These are phyloP conservation scores for Gasterosteus aculeatus DNA, from an alignment of 2,113 vertebrate species.

Conservation along the genomic window DNA sequence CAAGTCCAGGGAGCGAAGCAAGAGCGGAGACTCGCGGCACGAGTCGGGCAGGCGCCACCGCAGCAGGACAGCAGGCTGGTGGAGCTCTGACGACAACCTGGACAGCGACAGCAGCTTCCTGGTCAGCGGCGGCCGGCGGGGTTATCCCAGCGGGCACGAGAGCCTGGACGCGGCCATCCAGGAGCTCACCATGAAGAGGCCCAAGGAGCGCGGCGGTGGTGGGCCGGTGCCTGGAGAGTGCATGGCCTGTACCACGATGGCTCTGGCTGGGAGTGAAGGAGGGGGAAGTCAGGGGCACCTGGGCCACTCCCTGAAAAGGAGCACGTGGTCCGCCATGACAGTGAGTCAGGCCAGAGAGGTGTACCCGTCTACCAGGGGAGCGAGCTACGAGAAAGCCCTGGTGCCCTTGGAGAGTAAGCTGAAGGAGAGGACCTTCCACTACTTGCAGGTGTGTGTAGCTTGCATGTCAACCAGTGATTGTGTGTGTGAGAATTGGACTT, in stretches of 20 bases:
- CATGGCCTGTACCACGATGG: conserved; percentile 93
- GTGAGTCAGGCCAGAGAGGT: conserved; percentile 97
- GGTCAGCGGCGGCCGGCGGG: conserved; percentile 80
- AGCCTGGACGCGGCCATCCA: conserved; percentile 95
- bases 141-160: conserved; percentile 87
- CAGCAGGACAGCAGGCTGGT: conserved; percentile 94
- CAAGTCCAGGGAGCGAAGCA: conserved; percentile 91
- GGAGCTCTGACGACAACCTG: conserved; percentile 99
- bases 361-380: conserved; percentile 84
- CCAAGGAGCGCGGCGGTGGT: conserved; percentile 81
- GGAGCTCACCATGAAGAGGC: conserved; percentile 95
- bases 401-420: conserved; percentile 91
- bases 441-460: conserved; percentile 91
- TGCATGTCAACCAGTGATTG: not conserved
- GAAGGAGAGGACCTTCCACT: conserved; percentile 95
- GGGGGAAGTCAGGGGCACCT: conserved; percentile 67
- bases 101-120: conserved; percentile 98
- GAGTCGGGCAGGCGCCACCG: conserved; percentile 87
- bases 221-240: conserved; percentile 87
- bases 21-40: conserved; percentile 92
- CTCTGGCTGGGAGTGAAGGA: conserved; percentile 85
- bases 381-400: conserved; percentile 89
- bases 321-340: conserved; percentile 98
- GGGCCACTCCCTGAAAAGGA: conserved; percentile 93
- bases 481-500: not conserved